Evolutionary conservation across 2,113 vertebrate species (phyloP).

Genomic region (Canis aureus): DNA sequence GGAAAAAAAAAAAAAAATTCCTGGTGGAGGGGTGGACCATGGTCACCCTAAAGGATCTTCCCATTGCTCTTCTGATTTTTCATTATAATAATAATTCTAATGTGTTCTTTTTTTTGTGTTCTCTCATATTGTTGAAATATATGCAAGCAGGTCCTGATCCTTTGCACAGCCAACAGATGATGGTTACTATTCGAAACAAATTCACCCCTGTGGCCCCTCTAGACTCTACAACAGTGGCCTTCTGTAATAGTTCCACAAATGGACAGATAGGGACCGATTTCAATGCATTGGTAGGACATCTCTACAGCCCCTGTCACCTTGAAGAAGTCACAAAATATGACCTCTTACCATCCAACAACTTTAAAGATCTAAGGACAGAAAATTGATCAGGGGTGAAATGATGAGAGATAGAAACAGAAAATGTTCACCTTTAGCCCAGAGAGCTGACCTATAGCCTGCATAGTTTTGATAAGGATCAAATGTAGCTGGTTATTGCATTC

Average conservation of each 20-base stretch:
- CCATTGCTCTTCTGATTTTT: neutral
- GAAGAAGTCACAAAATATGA: neutral
- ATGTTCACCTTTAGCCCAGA: neutral
- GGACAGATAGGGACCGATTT: neutral
- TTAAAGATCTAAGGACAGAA: neutral
- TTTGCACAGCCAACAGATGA: neutral
- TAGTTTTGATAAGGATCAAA: neutral
- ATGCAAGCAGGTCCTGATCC: neutral
- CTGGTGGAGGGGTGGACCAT: too few relatives aligned
- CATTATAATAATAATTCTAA: neutral
- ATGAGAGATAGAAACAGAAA: neutral
- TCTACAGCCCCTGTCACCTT: neutral
- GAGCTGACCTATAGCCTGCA: neutral
- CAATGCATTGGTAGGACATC: neutral
- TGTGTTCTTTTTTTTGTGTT: neutral
- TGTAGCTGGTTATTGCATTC: neutral
- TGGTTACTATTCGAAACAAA: neutral
- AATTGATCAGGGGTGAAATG: neutral
- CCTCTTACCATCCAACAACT: neutral
- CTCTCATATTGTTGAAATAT: neutral
- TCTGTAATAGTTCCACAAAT: neutral
- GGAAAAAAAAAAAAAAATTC: too few relatives aligned
- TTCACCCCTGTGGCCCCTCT: neutral
- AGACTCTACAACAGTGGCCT: neutral
- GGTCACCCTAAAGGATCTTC: too few relatives aligned